Evolutionary conservation across 2,888 invertebrate species (phyloP).

Genomic region (Gerosis bhagava): DNA sequence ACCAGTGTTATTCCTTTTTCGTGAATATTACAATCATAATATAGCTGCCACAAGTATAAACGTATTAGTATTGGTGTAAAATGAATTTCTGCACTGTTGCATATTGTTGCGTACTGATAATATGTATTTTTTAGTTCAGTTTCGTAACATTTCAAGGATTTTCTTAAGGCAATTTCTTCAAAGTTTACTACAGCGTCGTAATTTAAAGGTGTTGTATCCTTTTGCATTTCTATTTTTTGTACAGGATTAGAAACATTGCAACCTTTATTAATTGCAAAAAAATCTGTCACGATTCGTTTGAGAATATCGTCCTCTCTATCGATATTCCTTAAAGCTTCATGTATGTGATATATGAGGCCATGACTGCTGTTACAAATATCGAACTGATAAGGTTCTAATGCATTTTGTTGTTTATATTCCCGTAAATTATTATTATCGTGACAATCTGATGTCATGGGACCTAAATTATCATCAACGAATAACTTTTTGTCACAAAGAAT

Average conservation of each 20-base stretch:
- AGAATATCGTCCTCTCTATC: conserved; percentile 54
- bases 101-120: conserved; percentile 73
- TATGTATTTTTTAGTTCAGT: conserved; percentile 75
- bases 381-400: conserved; percentile 47
- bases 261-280: conserved; percentile 51
- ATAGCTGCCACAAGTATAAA: conserved; percentile 83
- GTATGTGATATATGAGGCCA: conserved; percentile 69
- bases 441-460: conserved; percentile 40
- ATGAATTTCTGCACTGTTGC: conserved; percentile 54
- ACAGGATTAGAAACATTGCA: conserved; percentile 25
- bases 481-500: conserved; percentile 70
- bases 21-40: conserved; percentile 78
- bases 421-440: conserved; percentile 25
- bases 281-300: conserved; percentile 51
- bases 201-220: conserved; percentile 25
- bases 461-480: conserved; percentile 77
- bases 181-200: conserved; percentile 51
- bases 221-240: conserved; percentile 24
- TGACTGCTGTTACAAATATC: conserved; percentile 61
- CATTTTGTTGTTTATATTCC: conserved; percentile 36
- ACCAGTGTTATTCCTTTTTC: conserved; percentile 72
- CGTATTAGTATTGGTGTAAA: conserved; percentile 73
- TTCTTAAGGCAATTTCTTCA: conserved; percentile 69
- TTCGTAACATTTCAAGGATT: conserved; percentile 71
- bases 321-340: conserved; percentile 58